Evolutionary conservation across 2,888 invertebrate species (phyloP).

Genomic region (Willowsia nigromaculata): DNA sequence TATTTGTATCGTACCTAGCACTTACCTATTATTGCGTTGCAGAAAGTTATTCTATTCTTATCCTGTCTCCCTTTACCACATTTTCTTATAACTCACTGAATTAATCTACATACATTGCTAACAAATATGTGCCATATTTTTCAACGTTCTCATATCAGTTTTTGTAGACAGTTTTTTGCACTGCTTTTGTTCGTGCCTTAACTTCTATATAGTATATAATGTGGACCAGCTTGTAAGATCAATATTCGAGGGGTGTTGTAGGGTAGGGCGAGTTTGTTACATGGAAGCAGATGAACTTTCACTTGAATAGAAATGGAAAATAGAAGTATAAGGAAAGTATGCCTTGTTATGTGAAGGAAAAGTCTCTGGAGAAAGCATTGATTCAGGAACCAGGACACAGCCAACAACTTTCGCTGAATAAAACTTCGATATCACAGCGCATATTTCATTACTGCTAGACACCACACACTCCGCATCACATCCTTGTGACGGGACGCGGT

Average conservation of each 20-base stretch:
- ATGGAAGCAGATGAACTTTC: constrained; percentile 3
- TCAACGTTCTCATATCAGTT: not conserved
- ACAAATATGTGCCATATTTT: not conserved
- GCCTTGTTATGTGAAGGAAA: not conserved
- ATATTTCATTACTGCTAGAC: not conserved
- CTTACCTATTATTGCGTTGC: not conserved
- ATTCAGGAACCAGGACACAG: not conserved
- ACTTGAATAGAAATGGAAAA: not conserved
- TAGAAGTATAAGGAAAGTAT: not conserved
- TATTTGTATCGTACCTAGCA: not conserved
- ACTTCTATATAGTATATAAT: not conserved
- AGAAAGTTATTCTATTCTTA: not conserved
- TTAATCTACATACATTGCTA: not conserved
- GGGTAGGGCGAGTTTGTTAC: constrained; percentile 33
- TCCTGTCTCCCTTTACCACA: not conserved
- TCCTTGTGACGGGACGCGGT: not conserved
- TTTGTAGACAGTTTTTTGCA: not conserved
- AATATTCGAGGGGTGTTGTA: constrained; percentile 44
- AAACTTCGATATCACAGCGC: not conserved
- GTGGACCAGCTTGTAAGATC: not conserved
- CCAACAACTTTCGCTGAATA: not conserved
- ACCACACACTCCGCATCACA: not conserved
- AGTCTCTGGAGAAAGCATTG: not conserved
- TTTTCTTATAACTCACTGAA: not conserved
- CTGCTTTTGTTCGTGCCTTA: not conserved